Conservation (phyloP, 2,113 vertebrate genomes). For the Esox niger region DNA sequence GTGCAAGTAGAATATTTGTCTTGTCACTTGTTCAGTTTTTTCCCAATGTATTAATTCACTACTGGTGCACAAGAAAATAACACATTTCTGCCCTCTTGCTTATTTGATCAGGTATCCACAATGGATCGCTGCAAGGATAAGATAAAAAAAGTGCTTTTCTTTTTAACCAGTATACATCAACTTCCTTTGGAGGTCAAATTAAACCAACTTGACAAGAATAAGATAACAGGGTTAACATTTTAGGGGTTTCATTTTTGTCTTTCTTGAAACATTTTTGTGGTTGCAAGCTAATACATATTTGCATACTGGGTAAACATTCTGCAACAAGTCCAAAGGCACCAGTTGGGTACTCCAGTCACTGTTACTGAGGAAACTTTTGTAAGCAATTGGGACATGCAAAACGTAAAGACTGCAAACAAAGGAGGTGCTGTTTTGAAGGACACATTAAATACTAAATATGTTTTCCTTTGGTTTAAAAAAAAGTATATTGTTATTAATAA, state of each 20-base stretch:
- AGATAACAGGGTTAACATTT: conserved; percentile 35
- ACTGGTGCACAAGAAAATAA: background rate
- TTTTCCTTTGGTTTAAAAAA: conserved; percentile 72
- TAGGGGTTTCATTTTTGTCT: conserved; percentile 13
- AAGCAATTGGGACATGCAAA: conserved; percentile 57
- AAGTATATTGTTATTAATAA: conserved; percentile 71
- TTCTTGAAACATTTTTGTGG: conserved; percentile 50
- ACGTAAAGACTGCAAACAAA: conserved; percentile 59
- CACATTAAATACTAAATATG: conserved; percentile 73
- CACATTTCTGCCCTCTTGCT: background rate
- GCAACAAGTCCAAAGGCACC: conserved; percentile 44
- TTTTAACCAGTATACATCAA: conserved; percentile 22
- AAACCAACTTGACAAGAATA: conserved; percentile 29
- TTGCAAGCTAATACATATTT: conserved; percentile 41
- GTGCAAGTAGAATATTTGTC: conserved; percentile 48
- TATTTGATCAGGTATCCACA: conserved; percentile 40
- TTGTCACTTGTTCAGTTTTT: conserved; percentile 19
- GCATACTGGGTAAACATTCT: conserved; percentile 56
- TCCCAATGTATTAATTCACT: background rate
- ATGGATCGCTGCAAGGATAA: conserved; percentile 36
- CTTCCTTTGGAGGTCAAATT: conserved; percentile 53
- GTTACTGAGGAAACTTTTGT: conserved; percentile 44
- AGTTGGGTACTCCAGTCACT: conserved; percentile 44
- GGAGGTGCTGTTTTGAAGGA: conserved; percentile 74
- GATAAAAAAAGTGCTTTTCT: conserved; percentile 6